These are phyloP conservation scores for Nasonia longicornis DNA, from an alignment of 1,140 invertebrate species.

Conservation along the genomic window DNA sequence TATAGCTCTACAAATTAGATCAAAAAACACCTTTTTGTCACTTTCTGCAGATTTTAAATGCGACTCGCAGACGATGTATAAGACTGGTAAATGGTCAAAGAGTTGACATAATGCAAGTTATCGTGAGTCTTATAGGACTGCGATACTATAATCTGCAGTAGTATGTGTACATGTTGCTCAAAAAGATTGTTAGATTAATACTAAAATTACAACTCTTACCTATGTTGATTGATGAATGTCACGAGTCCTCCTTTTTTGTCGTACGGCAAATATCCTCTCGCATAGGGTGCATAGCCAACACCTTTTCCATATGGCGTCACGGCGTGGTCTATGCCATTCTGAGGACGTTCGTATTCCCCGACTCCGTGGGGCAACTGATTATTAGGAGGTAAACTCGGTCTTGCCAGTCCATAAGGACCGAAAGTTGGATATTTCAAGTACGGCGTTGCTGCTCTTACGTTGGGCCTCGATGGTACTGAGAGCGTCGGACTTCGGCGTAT, in stretches of 20 bases:
- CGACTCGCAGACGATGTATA: too few relatives aligned
- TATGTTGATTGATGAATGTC: constrained; percentile 45
- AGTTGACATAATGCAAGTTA: too few relatives aligned
- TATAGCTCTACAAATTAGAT: too few relatives aligned
- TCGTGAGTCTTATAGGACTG: too few relatives aligned
- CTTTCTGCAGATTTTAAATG: too few relatives aligned
- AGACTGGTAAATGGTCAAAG: too few relatives aligned
- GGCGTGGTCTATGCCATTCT: constrained; percentile 57
- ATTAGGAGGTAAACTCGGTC: constrained; percentile 42
- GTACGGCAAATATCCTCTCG: constrained; percentile 61
- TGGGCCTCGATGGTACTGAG: constrained; percentile 45
- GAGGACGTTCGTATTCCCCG: constrained; percentile 59
- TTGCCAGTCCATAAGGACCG: constrained; percentile 24
- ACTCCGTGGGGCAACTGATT: constrained; percentile 53
- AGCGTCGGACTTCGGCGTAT: constrained; percentile 52
- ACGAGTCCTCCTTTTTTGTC: constrained; percentile 53
- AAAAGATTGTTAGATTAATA: too few relatives aligned
- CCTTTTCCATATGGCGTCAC: constrained; percentile 58
- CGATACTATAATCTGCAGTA: too few relatives aligned
- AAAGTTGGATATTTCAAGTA: constrained; percentile 45
- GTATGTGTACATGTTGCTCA: too few relatives aligned
- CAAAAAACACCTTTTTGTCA: too few relatives aligned
- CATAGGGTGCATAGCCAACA: constrained; percentile 54
- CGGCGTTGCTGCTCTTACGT: constrained; percentile 39
- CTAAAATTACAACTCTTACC: constrained; percentile 37